Evolutionary conservation across 2,797 vertebrate genomes (phyloP), one percentile per base, ranked within the genome.

Genomic region (Hippocampus kuda): DNA sequence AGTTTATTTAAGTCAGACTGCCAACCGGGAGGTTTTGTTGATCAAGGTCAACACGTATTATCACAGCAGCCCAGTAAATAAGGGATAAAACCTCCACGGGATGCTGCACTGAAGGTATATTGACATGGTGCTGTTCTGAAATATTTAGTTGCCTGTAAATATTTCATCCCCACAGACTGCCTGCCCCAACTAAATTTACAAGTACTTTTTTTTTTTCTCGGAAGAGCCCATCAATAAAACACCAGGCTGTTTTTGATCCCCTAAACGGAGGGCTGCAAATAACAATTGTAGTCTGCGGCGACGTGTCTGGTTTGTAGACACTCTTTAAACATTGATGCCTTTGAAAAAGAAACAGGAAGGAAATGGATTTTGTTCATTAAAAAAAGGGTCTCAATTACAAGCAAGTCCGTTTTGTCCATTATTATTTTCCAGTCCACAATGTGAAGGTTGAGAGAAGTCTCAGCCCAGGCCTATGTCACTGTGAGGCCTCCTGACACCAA

Each of bases 401-500:
- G 11, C 18, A 20, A 11, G 6, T 2, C 59, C 12, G 5, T 20
- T 34, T 34, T 3, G 2, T 27, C 8, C 63, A 9, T 65, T 26
- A 49, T 48, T 65, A 65, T 65, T 27, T 65, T 46, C 4, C 16
- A 30, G 24, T 65, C 24, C 24, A 48, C 63, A 65, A 46, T 64
- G n/a, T 26, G 22, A 64, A 48, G 34, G 66, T 56, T 67, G 34
- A 24, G 20, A 53, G n/a, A 30, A 53, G 48, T 24, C 8, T 15
- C 53, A 24, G 66, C 4, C 56, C 69, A 69, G 81, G 82, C 82
- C 77, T 73, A 27, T 81, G 77, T 78, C 79, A 79, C 75, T 65
- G 81, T 79, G 80, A 73, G 82, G 82, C 84, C 84, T 87, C 86
- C 89, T 89, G 89, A 87, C 88, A 90, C 87, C 84, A 85, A 84